phyloP scores from a whole-genome alignment of 2,888 invertebrate species.

The Melolontha melolontha region DNA sequence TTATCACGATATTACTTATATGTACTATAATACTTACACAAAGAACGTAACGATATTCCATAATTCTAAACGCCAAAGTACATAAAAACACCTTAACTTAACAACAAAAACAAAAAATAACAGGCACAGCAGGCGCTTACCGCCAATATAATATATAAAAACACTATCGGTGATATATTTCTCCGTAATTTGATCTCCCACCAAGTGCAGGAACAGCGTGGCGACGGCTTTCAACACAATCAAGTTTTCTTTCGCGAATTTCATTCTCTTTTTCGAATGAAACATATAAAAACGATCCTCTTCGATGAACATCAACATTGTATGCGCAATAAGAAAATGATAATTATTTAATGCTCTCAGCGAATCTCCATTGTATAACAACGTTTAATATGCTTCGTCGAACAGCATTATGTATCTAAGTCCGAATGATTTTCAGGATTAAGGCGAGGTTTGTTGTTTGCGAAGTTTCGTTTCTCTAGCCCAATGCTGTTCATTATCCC shows the following conservation, averaged over 20 bases:
- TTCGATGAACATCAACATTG: slow-evolving; percentile 19
- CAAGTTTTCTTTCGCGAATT: not conserved
- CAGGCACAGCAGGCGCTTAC: too few relatives aligned
- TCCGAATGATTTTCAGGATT: not conserved
- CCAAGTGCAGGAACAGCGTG: too few relatives aligned
- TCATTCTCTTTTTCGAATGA: not conserved
- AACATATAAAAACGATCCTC: slow-evolving; percentile 2
- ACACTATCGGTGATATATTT: too few relatives aligned
- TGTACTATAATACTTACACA: too few relatives aligned
- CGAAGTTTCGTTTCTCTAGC: slow-evolving; percentile 1
- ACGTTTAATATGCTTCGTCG: slow-evolving; percentile 11
- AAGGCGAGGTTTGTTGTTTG: not conserved
- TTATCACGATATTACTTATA: too few relatives aligned
- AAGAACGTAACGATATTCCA: too few relatives aligned
- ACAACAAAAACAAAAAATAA: too few relatives aligned
- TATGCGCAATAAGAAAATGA: slow-evolving; percentile 26
- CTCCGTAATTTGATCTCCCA: too few relatives aligned
- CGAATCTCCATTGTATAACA: slow-evolving; percentile 19
- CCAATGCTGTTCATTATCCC: too few relatives aligned
- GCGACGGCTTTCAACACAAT: slow-evolving; percentile 12
- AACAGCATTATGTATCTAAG: slow-evolving; percentile 6
- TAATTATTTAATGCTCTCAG: slow-evolving; percentile 19
- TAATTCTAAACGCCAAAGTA: too few relatives aligned
- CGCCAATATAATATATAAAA: too few relatives aligned
- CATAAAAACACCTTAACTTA: too few relatives aligned